Base-by-base conservation (phyloP, 2,888 invertebrate species). In the Volucella inflata region DNA sequence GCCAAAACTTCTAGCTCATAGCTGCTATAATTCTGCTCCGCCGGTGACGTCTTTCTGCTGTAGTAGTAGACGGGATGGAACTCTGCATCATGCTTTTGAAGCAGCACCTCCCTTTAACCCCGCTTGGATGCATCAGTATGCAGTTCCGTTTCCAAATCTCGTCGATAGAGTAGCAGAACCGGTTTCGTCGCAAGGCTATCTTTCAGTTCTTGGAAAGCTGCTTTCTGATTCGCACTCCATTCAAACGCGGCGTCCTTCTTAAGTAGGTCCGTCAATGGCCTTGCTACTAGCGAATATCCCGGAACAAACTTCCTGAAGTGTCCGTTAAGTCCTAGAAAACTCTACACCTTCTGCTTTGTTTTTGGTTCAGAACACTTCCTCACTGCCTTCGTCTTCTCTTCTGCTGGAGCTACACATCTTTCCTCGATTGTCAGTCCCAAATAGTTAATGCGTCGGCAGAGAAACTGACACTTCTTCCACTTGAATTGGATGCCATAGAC, bases 201-300 rank as follows among this genome's bases (percentile, higher is more conserved):
- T 1, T 88, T 83, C 55, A 89, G 88, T 46, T 87, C 87, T 12
- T 88, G 38, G 51, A 89, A 89, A 59, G 88, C 87, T 2, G 87
- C 78, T 42, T 88, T 88, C 3, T 87, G 67, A 36, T 83, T 88
- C 11, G 53, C 36, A 14, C 65, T 10, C 48, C 48, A 48, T 14
- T n/a, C 48, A 2, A 51, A 51, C 8, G 2, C 21, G 2, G 11
- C 11, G 0, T 17, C 42, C 42, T 59, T 59, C 17, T 42, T 17
- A 0, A 59, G 17, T 2, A 59, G 42, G 3, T 59, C 42, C 1
- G 42, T 42, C 6, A 59, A 3, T 42, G 59, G 59, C 10, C 42
- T 17, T 11, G 42, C 59, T 11, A 44, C 17, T 3, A 59, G 9
- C 1, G 42, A 59, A 2, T 48, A 14, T 21, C 30, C 17, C 21